Evolutionary conservation across 2,888 invertebrate genomes (phyloP).

Genomic region (Petrolisthes manimaculis): DNA sequence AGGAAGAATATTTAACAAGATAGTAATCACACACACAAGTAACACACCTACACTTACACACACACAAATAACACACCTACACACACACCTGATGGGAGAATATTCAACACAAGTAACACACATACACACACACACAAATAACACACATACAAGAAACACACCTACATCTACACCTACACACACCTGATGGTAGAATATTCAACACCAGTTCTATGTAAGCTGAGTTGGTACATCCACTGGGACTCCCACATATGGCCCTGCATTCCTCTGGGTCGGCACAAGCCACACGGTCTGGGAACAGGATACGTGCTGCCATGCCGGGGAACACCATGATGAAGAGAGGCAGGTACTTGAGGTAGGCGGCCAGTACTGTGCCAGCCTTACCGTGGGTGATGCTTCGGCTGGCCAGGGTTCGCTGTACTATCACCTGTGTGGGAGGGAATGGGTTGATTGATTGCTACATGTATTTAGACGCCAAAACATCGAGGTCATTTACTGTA

Average conservation of each 20-base stretch:
- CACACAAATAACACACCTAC: no score
- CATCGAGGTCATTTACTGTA: no score
- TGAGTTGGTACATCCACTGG: slow-evolving; percentile 72
- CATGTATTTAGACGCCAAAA: no score
- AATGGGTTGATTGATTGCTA: no score
- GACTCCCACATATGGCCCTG: slow-evolving; percentile 70
- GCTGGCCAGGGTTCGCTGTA: slow-evolving; percentile 71
- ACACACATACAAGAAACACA: no score
- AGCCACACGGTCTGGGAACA: slow-evolving; percentile 72
- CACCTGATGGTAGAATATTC: slow-evolving; percentile 71
- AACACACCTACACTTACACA: no score
- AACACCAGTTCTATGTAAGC: slow-evolving; percentile 73
- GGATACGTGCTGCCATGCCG: slow-evolving; percentile 72
- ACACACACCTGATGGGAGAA: no score
- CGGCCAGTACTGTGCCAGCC: slow-evolving; percentile 72
- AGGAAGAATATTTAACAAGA: no score
- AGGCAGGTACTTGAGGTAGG: slow-evolving; percentile 72
- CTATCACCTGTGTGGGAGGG: slow-evolving; percentile 69
- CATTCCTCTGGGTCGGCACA: slow-evolving; percentile 71
- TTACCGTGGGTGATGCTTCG: slow-evolving; percentile 73
- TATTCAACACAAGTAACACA: no score
- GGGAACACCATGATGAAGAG: slow-evolving; percentile 72
- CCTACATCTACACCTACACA: no score
- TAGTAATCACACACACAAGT: no score
- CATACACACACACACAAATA: no score